Base-by-base conservation (phyloP, 2,113 vertebrate genomes). In the Eira barbara region DNA sequence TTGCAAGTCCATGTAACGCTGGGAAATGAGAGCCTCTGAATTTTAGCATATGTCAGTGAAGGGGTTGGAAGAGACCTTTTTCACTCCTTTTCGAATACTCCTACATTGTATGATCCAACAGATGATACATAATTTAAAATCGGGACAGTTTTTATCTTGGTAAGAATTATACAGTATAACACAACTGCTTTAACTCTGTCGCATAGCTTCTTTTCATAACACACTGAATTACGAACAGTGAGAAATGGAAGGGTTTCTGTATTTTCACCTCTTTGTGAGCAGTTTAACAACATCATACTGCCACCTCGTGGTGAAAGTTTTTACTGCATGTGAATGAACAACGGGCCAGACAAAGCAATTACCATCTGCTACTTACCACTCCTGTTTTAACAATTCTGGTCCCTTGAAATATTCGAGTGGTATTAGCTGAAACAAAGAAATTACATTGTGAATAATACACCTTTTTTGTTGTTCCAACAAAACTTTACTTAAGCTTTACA, bases 301-400 rank as follows among this genome's bases (percentile, higher is more conserved):
- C 98, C 99, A 99, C 97, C 98, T 85, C 7, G 95, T 97, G 98
- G 96, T 39, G 2, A 63, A 4, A 49, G 3, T 67, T 57, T 47
- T 81, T 95, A 95, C 42, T 79, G 71, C 94, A 87, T 8, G 79
- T 57, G 96, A 92, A 82, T 47, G 27, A 92, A n/a, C 74, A 74
- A 14, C 3, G 15, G 39, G 9, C 2, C 21, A 0, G 34, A 91
- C 39, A 49, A 47, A 86, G 39, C 18, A 34, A 76, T 79, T 11
- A 55, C 2, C 31, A 47, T 74, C 89, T 55, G 23, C 2, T 39
- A 99, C 99, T 99, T 99, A 99, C 99, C 99, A 99, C 99, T 99
- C 99, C 99, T 89, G 99, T 99, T 98, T 99, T 99, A 92, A 99
- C 99, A 80, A 99, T 99, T 97, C 99, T 99, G 42, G 99, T 99